phyloP scores from a whole-genome alignment of 2,797 vertebrate genomes.

The Prunella strophiata region DNA sequence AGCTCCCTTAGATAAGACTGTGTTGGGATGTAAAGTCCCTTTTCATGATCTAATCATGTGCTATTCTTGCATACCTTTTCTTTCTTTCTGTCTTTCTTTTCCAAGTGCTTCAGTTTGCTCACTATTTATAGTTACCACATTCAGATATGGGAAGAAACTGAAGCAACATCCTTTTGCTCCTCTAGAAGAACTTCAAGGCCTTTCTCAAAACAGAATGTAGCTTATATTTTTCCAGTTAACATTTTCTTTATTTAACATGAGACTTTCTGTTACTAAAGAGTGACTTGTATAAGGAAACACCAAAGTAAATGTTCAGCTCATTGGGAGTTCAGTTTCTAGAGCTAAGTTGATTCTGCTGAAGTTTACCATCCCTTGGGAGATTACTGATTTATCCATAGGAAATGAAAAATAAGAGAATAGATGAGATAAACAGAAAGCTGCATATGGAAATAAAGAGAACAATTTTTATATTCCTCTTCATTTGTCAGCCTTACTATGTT shows the following conservation, averaged over 20 bases:
- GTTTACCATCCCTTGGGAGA: neutral
- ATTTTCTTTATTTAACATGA: conserved; percentile 3
- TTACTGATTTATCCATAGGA: neutral
- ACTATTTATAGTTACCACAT: neutral
- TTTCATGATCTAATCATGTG: neutral
- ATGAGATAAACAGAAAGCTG: neutral
- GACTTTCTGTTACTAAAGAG: conserved; percentile 8
- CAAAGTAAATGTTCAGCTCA: neutral
- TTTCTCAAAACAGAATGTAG: conserved; percentile 15
- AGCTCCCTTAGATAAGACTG: neutral
- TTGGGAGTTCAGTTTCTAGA: neutral
- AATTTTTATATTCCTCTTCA: neutral
- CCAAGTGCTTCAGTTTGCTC: neutral
- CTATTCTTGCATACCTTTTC: neutral
- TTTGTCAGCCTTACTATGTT: neutral
- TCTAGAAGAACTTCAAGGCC: neutral
- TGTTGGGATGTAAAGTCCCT: neutral
- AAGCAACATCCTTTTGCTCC: neutral
- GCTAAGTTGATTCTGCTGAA: neutral
- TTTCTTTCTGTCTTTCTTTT: neutral
- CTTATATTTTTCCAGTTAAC: conserved; percentile 22
- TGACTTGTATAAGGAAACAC: neutral
- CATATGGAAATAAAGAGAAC: neutral
- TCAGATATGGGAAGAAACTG: conserved; percentile 39
- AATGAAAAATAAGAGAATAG: neutral